Conservation (phyloP, 2,113 vertebrate species). For the Gulo gulo region DNA sequence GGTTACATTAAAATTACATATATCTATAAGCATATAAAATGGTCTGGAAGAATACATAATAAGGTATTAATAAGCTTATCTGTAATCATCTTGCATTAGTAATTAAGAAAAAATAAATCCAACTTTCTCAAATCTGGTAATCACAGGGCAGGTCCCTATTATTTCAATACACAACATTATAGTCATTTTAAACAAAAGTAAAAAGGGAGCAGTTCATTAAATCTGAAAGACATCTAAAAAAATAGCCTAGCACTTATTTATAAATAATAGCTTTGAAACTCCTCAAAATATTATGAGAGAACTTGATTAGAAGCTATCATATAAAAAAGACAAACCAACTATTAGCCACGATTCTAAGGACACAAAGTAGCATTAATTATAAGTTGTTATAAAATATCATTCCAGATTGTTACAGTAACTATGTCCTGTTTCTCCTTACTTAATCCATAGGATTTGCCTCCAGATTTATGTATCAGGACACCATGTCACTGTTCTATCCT, state of each 20-base stretch:
- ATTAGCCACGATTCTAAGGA: slow-evolving; percentile 7
- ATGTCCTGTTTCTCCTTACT: not conserved
- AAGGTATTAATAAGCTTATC: not conserved
- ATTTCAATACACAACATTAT: not conserved
- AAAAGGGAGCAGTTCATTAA: slow-evolving; percentile 37
- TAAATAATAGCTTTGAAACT: slow-evolving; percentile 14
- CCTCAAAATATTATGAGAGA: not conserved
- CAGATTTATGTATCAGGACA: not conserved
- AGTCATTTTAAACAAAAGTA: not conserved
- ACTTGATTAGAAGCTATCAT: slow-evolving; percentile 1
- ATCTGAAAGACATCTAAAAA: slow-evolving; percentile 23
- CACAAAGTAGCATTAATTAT: not conserved
- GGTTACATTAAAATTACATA: not conserved
- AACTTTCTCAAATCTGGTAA: slow-evolving; percentile 9
- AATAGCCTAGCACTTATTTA: not conserved
- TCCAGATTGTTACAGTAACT: not conserved
- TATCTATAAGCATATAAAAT: not conserved
- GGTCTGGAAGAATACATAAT: not conserved
- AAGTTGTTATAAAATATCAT: slow-evolving; percentile 28
- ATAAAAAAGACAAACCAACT: slow-evolving; percentile 21
- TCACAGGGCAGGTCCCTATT: not conserved
- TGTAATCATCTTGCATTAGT: slow-evolving; percentile 7
- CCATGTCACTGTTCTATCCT: not conserved
- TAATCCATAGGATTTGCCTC: not conserved
- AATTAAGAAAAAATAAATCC: not conserved